Percentiles rank a stretch among this genome's conserved stretches.
Evolutionary conservation across 2,888 invertebrate species (phyloP).

Genomic region (Selenia dentaria): DNA sequence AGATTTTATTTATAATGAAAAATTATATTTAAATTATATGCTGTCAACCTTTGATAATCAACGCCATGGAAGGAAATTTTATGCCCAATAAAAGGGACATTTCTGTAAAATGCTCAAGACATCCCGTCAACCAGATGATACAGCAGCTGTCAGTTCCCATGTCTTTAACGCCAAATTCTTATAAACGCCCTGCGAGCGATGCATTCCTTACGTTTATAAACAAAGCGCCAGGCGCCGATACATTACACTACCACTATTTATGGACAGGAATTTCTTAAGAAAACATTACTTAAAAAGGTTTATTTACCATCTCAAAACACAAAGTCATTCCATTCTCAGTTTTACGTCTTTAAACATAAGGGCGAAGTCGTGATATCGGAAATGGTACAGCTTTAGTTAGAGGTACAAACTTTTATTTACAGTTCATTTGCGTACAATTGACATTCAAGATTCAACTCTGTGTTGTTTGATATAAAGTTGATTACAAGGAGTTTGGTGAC

Average conservation of each 20-base stretch:
- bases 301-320: constrained; percentile 16
- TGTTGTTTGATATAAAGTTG: constrained; percentile 6
- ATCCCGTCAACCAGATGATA: constrained; percentile 17
- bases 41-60: too few relatives aligned
- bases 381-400: constrained; percentile 2
- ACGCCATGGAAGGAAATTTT: too few relatives aligned
- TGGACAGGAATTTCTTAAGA: constrained; percentile 76
- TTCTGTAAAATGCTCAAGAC: neutral
- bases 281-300: constrained; percentile 59
- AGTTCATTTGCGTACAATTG: constrained; percentile 19
- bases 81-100: too few relatives aligned
- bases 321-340: constrained; percentile 15
- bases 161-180: constrained; percentile 24
- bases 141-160: constrained; percentile 11
- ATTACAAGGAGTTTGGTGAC: constrained; percentile 1
- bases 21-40: too few relatives aligned
- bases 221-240: constrained; percentile 52
- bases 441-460: constrained; percentile 42
- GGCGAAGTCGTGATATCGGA: neutral
- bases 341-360: constrained; percentile 13
- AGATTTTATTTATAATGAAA: too few relatives aligned
- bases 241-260: constrained; percentile 69
- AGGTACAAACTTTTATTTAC: constrained; percentile 22
- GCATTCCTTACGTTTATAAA: constrained; percentile 26
- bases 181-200: constrained; percentile 8